Evolutionary conservation across 2,888 invertebrate genomes (phyloP).

Genomic region (Argyresthia goedartella): DNA sequence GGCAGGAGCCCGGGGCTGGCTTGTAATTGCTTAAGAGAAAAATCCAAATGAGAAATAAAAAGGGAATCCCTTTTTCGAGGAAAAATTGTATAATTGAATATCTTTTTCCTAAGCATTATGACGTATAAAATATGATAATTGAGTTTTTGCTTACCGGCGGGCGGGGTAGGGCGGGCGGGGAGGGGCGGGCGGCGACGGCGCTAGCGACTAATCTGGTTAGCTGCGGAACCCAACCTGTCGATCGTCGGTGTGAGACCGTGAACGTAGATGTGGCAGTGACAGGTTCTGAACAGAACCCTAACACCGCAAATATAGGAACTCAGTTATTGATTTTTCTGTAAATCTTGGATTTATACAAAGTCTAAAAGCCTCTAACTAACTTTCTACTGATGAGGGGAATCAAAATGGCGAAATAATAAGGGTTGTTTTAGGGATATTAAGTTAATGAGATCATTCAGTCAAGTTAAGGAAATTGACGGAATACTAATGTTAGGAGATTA

Average conservation of each 20-base stretch:
- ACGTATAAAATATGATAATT: slow-evolving; percentile 71
- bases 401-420: too few species aligned
- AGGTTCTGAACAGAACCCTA: too few species aligned
- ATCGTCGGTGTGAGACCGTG: background rate
- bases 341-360: too few species aligned
- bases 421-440: too few species aligned
- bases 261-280: background rate
- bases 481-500: too few species aligned
- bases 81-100: slow-evolving; percentile 71
- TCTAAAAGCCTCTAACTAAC: too few species aligned
- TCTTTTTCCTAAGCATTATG: slow-evolving; percentile 67
- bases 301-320: too few species aligned
- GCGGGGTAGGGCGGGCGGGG: slow-evolving; percentile 22
- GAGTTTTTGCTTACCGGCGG: slow-evolving; percentile 57
- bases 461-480: too few species aligned
- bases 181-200: slow-evolving; percentile 20
- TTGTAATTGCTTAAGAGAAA: slow-evolving; percentile 70
- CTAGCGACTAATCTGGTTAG: background rate
- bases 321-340: too few species aligned
- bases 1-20: slow-evolving; percentile 44
- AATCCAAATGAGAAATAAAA: slow-evolving; percentile 72
- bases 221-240: background rate
- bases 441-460: too few species aligned
- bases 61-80: slow-evolving; percentile 65
- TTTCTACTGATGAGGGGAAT: too few species aligned